Evolutionary conservation across 2,113 vertebrate genomes (phyloP), one percentile per base, ranked within the genome.

Genomic region (Oryzias melastigma): DNA sequence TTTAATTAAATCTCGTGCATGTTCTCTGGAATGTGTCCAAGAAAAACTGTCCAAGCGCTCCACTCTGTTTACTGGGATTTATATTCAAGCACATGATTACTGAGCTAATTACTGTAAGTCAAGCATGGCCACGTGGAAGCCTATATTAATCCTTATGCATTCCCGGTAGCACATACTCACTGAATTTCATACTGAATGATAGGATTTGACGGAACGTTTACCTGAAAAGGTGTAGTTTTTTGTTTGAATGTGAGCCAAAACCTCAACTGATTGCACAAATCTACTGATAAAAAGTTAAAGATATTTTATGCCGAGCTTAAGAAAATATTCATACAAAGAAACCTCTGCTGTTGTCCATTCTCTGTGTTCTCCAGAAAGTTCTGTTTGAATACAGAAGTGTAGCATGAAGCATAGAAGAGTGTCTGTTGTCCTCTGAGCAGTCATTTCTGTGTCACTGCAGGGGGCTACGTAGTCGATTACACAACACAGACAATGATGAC

Each of bases 401-500:
- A 25, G 25, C 25, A 7, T 8, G 2, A 35, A 35, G 29, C 29
- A 8, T 8, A 8, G 7, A 35, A 35, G 7, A 8, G 29, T 7
- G 10, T 8, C 35, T 35, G 35, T 35, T 8, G 35, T 35, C 35
- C 3, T 35, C 10, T n/a, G 13, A 40, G 27, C 56, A 7, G 50
- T 52, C 22, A 45, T 7, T 43, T 52, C 6, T 76, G 52, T 78
- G 18, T 61, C 6, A 52, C 43, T 55, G 22, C 73, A 96, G 94
- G 91, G 0, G 67, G 73, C 15, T 95, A 95, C 19, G 62, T 55
- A 0, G 40, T 86, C 73, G 94, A 95, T 80, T 95, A 95, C 86
- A 95, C 94, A 6, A 95, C 93, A 0, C 81, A 76, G 10, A 90
- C 22, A 8, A 82, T 87, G 79, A 94, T 94, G 93, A 91, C 85